Evolutionary conservation across 1,140 invertebrate species (phyloP).

Genomic region (Hylaeus anthracinus): DNA sequence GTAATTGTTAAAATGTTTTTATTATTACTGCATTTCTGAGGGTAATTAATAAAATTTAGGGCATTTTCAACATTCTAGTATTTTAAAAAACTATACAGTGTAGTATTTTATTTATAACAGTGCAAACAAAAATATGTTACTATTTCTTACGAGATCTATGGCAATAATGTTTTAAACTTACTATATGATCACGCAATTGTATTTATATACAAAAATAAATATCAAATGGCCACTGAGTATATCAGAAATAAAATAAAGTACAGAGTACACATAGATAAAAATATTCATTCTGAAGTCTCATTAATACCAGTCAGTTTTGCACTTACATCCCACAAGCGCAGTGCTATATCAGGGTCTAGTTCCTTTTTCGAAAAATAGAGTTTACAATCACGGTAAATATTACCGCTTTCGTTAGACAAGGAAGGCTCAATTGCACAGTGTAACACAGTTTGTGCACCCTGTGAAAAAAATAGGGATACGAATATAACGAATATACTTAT

Average conservation of each 20-base stretch:
- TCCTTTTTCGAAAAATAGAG: conserved; percentile 84
- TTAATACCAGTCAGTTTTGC: conserved; percentile 78
- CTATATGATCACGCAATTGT: conserved; percentile 1
- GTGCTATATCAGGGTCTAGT: conserved; percentile 83
- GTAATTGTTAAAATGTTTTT: not conserved
- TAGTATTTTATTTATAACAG: conserved; percentile 27
- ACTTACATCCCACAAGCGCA: conserved; percentile 87
- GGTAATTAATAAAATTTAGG: conserved; percentile 28
- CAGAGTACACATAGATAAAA: conserved; percentile 20
- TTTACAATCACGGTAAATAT: conserved; percentile 88
- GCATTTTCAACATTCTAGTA: conserved; percentile 8
- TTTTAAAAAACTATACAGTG: conserved; percentile 28
- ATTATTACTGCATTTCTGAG: not conserved
- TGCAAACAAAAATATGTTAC: conserved; percentile 37
- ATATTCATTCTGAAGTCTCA: conserved; percentile 43
- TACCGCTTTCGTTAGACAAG: conserved; percentile 84
- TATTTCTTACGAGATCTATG: conserved; percentile 13
- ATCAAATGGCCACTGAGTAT: conserved; percentile 42
- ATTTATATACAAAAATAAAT: conserved; percentile 59
- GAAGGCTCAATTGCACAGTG: conserved; percentile 87
- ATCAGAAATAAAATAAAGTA: conserved; percentile 32
- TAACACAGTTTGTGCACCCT: conserved; percentile 89
- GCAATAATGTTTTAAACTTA: conserved; percentile 19
- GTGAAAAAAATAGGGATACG: conserved; percentile 62
- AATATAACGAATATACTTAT: not conserved